A percentile compares a stretch with the other conserved stretches of the same genome.
Conservation (phyloP, 2,888 invertebrate species). For the Phaonia tiefii region DNA sequence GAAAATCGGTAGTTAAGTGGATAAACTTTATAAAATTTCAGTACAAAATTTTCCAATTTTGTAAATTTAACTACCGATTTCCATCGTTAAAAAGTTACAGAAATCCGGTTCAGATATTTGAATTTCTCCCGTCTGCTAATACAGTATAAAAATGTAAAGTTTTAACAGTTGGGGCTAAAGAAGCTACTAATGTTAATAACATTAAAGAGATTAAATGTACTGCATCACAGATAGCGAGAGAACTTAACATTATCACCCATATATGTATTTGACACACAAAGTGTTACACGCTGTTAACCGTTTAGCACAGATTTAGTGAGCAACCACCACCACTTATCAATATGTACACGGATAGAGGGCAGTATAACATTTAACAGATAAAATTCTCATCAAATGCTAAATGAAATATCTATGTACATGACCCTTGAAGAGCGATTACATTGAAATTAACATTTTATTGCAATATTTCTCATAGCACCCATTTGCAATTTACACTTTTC, state of each 20-base stretch:
- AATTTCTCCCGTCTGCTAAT: no score
- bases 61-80: no score
- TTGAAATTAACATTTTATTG: background rate
- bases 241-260: constrained; percentile 40
- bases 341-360: background rate
- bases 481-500: no score
- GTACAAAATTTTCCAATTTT: no score
- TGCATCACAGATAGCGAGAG: no score
- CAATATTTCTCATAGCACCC: no score
- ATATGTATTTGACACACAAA: constrained; percentile 34
- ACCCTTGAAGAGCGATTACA: background rate
- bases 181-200: background rate
- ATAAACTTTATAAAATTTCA: no score
- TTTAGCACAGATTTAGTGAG: constrained; percentile 63
- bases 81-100: no score
- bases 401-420: background rate
- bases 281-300: constrained; percentile 65
- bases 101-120: no score
- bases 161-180: background rate
- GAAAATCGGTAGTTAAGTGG: no score
- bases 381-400: background rate
- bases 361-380: background rate
- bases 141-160: constrained; percentile 3
- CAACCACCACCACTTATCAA: background rate
- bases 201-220: background rate